Evolutionary conservation across 2,888 invertebrate species (phyloP), one percentile per base, ranked within the genome.

Genomic region (Ametastegia equiseti): DNA sequence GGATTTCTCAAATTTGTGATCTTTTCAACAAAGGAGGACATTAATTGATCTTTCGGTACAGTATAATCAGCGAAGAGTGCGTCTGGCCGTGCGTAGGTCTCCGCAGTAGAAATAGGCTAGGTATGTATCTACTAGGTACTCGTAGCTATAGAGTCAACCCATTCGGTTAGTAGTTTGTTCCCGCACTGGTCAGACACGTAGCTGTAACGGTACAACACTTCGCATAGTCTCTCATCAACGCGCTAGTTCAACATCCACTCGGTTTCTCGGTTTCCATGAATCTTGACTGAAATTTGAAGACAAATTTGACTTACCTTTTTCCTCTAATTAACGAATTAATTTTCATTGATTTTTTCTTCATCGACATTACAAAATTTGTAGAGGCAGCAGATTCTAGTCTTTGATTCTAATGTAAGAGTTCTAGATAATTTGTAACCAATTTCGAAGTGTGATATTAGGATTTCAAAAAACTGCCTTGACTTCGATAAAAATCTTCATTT

Each of bases 51-150:
- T 50, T 50, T 6, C 50, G 19, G 57, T 57, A 23, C 23, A 11
- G 13, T 11, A 60, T 60, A 60, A 13, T n/a, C 30, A 30, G 60
- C 27, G 4, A 60, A 15, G 4, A 2, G 1, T 23, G 23, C 1
- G 60, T 60, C 60, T 30, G 60, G 23, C 30, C 60, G 30, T 5
- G 6, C 42, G 42, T 60, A 60, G 60, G 30, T 19, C 65, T 67
- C 19, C 65, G 36, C 65, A 39, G 36, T 67, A 67, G 65, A 67
- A 67, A 67, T 67, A 67, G 65, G 39, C 65, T 7, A 67, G n/a
- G 19, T 7, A n/a, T 54, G 54, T 7, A 13, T 42, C 13, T 54
- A 54, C 54, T 54, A 54, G 23, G 23, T 60, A 47, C 47, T 60
- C 2, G 30, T 30, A 23, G 13, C 60, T 60, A n/a, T n/a, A 60